Evolutionary conservation across 2,113 vertebrate genomes (phyloP), one percentile per base, ranked within the genome.

Genomic region (Seriola quinqueradiata): DNA sequence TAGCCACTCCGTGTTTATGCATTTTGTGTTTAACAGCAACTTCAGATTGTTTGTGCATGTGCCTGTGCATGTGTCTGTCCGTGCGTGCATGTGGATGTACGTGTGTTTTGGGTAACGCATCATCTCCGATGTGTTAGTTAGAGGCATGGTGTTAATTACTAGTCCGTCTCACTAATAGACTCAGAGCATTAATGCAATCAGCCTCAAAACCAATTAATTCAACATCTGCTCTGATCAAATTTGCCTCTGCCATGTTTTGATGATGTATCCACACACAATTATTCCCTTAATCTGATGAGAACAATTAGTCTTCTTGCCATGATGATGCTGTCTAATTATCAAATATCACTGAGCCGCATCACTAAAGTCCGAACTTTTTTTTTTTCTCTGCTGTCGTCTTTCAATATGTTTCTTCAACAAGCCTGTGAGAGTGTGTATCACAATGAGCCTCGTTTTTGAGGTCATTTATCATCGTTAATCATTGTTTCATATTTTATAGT

Each of bases 201-300:
- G 86, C 91, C 90, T 89, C 90, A 86, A 90, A 92, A 88, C 79
- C 90, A 93, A 93, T 93, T 92, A 90, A 92, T 92, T 89, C 87
- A 89, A 87, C 93, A 94, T 93, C 93, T 94, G 93, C 90, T 87
- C 83, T 86, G 89, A 93, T 93, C 87, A 90, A 87, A 93, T 92
- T 90, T 91, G 91, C 88, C 88, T 74, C 76, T 60, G 86, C 84
- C 86, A 58, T 89, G 84, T 94, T 94, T 88, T 89, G 70, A 88
- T 79, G 86, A 90, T 92, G 91, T 90, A 89, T 90, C 86, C 87
- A 87, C 88, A 87, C 88, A 86, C 87, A 90, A 84, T 93, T 90
- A 94, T 89, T 89, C 86, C 81, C 58, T 81, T 92, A 90, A 94
- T 91, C 93, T 87, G 83, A 89, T 85, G 83, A 89, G 70, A 89